Evolutionary conservation across 2,888 invertebrate genomes (phyloP).

Genomic region (Trichogramma evanescens): DNA sequence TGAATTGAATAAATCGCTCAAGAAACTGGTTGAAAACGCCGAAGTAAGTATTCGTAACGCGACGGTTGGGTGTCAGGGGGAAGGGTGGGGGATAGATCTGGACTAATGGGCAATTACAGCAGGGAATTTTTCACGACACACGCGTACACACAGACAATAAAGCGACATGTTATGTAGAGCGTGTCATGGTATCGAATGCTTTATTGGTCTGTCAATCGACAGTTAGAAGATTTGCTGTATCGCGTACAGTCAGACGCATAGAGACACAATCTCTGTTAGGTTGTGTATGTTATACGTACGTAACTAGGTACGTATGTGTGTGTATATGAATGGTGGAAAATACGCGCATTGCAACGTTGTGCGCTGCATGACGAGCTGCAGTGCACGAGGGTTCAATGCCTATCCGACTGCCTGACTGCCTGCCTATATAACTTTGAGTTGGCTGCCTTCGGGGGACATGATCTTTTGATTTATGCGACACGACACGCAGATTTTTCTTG

Average conservation of each 20-base stretch:
- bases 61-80: background rate
- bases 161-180: too few relatives aligned
- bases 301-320: background rate
- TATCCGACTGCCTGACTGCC: too few relatives aligned
- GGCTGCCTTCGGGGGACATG: slow-evolving; percentile 5
- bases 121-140: slow-evolving; percentile 8
- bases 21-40: too few relatives aligned
- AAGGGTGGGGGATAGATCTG: slow-evolving; percentile 1
- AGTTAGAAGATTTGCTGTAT: slow-evolving; percentile 3
- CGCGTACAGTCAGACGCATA: background rate
- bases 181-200: slow-evolving; percentile 2
- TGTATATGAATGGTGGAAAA: background rate
- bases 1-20: too few relatives aligned
- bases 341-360: background rate
- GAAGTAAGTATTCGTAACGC: too few relatives aligned
- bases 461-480: slow-evolving; percentile 19
- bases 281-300: background rate
- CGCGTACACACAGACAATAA: background rate
- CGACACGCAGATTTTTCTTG: slow-evolving; percentile 19
- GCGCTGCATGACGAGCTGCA: too few relatives aligned
- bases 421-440: too few relatives aligned
- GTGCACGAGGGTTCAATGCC: too few relatives aligned
- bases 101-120: slow-evolving; percentile 10
- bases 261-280: background rate
- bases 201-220: slow-evolving; percentile 20